Conservation (phyloP, 2,888 invertebrate species). For the Lepidochrysops patricia region DNA sequence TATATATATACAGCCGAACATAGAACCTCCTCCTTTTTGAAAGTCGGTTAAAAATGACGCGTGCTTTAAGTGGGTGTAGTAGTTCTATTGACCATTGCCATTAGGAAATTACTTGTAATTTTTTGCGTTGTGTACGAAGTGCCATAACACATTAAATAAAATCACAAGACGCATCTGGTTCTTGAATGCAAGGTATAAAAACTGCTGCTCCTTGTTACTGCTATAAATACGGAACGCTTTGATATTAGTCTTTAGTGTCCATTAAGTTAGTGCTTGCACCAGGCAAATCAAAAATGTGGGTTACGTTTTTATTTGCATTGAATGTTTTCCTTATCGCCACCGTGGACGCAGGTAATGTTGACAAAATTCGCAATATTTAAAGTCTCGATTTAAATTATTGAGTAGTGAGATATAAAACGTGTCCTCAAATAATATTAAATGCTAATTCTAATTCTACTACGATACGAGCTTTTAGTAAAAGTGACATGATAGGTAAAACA, state of each 20-base stretch:
- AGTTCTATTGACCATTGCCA: background rate
- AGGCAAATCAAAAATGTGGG: background rate
- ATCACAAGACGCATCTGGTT: background rate
- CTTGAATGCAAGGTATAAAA: background rate
- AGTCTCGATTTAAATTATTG: slow-evolving; percentile 23
- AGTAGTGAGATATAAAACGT: too few relatives aligned
- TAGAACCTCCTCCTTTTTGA: too few relatives aligned
- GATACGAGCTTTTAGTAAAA: too few relatives aligned
- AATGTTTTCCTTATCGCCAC: background rate
- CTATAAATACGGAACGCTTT: background rate
- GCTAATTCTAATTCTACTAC: too few relatives aligned
- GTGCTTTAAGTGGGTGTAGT: background rate
- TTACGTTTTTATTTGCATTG: background rate
- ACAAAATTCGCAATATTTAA: slow-evolving; percentile 18
- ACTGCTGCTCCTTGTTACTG: too few relatives aligned
- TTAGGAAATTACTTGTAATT: background rate
- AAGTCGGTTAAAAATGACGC: background rate
- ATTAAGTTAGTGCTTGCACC: background rate
- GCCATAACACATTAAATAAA: too few relatives aligned
- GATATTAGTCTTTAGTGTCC: background rate
- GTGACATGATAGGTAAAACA: too few relatives aligned
- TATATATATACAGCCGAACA: too few relatives aligned
- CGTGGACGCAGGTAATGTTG: background rate
- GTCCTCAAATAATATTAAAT: too few relatives aligned
- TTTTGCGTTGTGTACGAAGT: background rate